Evolutionary conservation across 1,140 invertebrate species (phyloP).

Genomic region (Hylaeus anthracinus): DNA sequence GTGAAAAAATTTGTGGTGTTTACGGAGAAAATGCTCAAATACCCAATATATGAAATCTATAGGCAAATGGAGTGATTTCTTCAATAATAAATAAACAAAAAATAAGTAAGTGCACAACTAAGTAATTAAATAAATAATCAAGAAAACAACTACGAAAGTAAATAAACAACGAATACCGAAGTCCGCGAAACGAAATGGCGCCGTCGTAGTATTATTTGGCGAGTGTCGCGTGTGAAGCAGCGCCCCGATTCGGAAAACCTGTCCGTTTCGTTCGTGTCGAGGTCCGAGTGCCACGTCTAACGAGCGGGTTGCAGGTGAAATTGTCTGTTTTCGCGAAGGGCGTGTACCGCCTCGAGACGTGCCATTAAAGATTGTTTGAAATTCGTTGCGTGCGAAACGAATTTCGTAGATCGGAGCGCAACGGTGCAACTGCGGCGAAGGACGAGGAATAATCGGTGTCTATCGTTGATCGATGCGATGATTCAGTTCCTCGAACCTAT

Average conservation of each 20-base stretch:
- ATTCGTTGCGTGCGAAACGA: slow-evolving; percentile 52
- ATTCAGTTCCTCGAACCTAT: slow-evolving; percentile 54
- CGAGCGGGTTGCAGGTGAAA: slow-evolving; percentile 21
- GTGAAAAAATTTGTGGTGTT: too few species aligned
- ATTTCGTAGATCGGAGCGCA: slow-evolving; percentile 32
- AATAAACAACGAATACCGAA: too few species aligned
- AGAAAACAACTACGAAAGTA: too few species aligned
- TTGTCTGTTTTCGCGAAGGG: slow-evolving; percentile 33
- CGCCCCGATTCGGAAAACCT: background rate
- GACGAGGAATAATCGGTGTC: slow-evolving; percentile 44
- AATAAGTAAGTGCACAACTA: too few species aligned
- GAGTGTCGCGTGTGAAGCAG: background rate
- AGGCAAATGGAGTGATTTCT: too few species aligned
- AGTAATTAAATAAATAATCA: too few species aligned
- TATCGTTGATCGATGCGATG: slow-evolving; percentile 42
- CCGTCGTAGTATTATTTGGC: background rate
- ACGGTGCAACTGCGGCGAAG: background rate
- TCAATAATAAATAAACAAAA: too few species aligned
- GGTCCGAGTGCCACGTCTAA: slow-evolving; percentile 9
- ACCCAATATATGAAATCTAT: too few species aligned
- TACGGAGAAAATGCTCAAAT: too few species aligned
- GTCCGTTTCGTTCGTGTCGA: slow-evolving; percentile 23
- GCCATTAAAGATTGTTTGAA: slow-evolving; percentile 59
- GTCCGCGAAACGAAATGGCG: background rate
- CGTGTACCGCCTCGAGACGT: slow-evolving; percentile 22